Base-by-base conservation (phyloP, 2,888 invertebrate genomes). In the Pecten maximus region DNA sequence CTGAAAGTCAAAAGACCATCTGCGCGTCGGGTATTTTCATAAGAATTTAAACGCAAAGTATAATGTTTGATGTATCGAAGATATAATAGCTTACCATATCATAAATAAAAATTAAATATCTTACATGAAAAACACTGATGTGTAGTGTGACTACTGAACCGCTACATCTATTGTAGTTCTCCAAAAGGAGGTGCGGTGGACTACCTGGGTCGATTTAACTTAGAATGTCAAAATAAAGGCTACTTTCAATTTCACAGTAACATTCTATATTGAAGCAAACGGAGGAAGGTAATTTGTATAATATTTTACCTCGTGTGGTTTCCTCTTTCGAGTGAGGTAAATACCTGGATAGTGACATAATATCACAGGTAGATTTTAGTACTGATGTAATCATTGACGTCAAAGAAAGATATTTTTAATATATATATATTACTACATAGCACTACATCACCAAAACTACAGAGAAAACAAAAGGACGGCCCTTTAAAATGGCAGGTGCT, bases 1-100 rank as follows among this genome's bases (percentile, higher is more conserved):
- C 74, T 8, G 74, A 74, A 74, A 74, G 74, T 74, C 74, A 74
- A 74, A 74, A 28, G 74, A 74, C 74, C 74, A 74, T 74, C 74
- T 74, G 74, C 15, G 74, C 15, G 74, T 74, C 74, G 4, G 35
- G 74, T 74, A 74, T 74, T 74, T 28, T 35, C 74, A 35, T 60
- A 60, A 16, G 60, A 60, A 74, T 74, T 28, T 35, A 28, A 74
- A 74, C 35, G 23, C 74, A 8, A 8, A 35, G 74, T 74, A 74
- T 35, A 28, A 35, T 74, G 74, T 74, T 23, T 74, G 74, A 35
- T 74, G 28, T 74, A 74, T 74, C 28, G 35, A 74, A 74, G 74
- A 2, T 74, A 28, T 4, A 74, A 74, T 74, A 35, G 35, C 23
- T 35, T 35, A 54, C 23, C 54, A 54, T 74, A 35, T 74, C 74